A percentile compares a stretch with the other conserved stretches of the same genome.
These are phyloP conservation scores for Heliopora coerulea DNA, from an alignment of 92 coral and sea anemone species.

Conservation along the genomic window DNA sequence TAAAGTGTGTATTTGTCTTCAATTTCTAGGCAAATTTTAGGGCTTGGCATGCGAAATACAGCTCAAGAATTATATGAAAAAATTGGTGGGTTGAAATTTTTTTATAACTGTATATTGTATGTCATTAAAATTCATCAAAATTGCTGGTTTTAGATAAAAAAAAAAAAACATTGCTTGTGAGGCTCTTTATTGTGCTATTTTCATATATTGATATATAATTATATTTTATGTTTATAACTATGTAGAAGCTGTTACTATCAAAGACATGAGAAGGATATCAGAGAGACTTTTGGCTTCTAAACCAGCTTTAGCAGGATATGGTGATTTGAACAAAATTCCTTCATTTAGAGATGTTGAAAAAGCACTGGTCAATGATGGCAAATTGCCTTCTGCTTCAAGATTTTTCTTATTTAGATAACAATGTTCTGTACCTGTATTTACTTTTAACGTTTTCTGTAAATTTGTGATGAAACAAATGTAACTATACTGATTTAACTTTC, in stretches of 20 bases:
- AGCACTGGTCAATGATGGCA: constrained; percentile 82
- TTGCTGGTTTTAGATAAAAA: no score
- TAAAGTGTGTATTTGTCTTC: constrained; percentile 8
- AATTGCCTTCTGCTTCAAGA: constrained; percentile 69
- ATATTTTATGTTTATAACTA: not conserved
- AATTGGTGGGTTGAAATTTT: constrained; percentile 58
- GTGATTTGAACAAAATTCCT: constrained; percentile 77
- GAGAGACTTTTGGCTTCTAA: constrained; percentile 76
- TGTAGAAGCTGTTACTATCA: constrained; percentile 82
- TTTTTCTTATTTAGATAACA: constrained; percentile 62
- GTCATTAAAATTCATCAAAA: no score
- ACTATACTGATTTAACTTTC: no score
- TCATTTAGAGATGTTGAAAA: constrained; percentile 68
- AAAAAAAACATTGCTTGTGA: no score
- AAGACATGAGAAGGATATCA: constrained; percentile 86
- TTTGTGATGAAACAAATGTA: no score
- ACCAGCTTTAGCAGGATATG: constrained; percentile 93
- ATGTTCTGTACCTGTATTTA: no score
- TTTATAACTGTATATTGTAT: not conserved
- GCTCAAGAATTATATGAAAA: constrained; percentile 86
- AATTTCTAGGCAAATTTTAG: constrained; percentile 79
- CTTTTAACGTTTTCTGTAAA: no score
- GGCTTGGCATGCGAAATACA: constrained; percentile 88
- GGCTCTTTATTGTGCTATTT: no score
- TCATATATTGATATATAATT: no score